A percentile compares a stretch with the other conserved stretches of the same genome.
phyloP scores from a whole-genome alignment of 2,797 vertebrate species.

The Catostomus latipinnis region DNA sequence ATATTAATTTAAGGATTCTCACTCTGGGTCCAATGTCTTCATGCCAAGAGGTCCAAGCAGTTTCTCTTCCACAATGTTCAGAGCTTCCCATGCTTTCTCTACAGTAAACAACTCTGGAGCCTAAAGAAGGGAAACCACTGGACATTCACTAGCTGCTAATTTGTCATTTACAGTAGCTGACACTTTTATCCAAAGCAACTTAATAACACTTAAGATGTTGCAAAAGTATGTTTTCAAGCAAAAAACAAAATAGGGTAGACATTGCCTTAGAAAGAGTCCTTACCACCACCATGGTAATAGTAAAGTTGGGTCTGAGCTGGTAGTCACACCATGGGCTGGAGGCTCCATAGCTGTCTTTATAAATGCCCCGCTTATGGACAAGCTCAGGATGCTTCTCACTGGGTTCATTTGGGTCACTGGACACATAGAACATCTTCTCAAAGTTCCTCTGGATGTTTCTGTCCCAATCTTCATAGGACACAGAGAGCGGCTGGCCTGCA shows the following conservation, averaged over 20 bases:
- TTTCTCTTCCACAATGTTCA: conserved; percentile 88
- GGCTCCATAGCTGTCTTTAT: conserved; percentile 92
- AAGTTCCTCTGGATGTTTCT: conserved; percentile 83
- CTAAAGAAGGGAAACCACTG: conserved; percentile 64
- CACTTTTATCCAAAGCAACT: no score
- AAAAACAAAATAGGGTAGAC: no score
- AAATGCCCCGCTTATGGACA: conserved; percentile 92
- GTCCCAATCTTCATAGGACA: conserved; percentile 86
- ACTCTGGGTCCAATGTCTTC: conserved; percentile 98
- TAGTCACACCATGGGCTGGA: conserved; percentile 98
- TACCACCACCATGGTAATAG: conserved; percentile 96
- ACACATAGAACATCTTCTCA: conserved; percentile 86
- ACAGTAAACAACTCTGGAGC: conserved; percentile 91
- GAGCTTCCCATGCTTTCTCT: conserved; percentile 89
- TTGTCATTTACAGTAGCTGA: neutral
- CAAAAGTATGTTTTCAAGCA: no score
- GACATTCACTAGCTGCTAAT: neutral
- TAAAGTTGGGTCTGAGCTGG: conserved; percentile 94
- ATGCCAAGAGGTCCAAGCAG: conserved; percentile 96
- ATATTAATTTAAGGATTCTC: conserved; percentile 65
- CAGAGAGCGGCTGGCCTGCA: conserved; percentile 74
- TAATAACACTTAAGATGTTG: no score
- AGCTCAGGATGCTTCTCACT: conserved; percentile 84
- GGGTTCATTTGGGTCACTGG: conserved; percentile 78
- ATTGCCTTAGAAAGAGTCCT: conserved; percentile 55